Evolutionary conservation across 1,140 invertebrate species (phyloP).

Genomic region (Fopius arisanus): DNA sequence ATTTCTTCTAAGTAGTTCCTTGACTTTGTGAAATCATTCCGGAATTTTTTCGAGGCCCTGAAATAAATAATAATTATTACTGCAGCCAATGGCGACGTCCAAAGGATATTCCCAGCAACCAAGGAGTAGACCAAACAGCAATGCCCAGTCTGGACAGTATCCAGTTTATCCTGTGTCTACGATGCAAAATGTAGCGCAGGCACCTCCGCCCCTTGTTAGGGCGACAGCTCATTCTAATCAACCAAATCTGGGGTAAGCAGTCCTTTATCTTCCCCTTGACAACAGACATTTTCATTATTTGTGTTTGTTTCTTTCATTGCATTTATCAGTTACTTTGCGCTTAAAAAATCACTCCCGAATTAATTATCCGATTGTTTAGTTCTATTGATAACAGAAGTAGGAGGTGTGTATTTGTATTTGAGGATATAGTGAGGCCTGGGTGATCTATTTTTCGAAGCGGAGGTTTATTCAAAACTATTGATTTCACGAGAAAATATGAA

Average conservation of each 20-base stretch:
- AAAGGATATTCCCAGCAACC: slow-evolving; percentile 49
- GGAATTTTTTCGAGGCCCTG: too few species aligned
- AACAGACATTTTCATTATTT: slow-evolving; percentile 21
- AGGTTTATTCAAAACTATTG: too few species aligned
- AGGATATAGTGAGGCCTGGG: too few species aligned
- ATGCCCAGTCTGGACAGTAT: slow-evolving; percentile 59
- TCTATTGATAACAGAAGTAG: not conserved
- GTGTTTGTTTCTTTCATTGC: slow-evolving; percentile 7
- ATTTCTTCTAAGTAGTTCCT: too few species aligned
- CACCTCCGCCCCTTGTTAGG: slow-evolving; percentile 68
- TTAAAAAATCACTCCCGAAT: not conserved
- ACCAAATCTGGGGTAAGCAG: slow-evolving; percentile 60
- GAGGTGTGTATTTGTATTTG: too few species aligned
- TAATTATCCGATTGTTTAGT: not conserved
- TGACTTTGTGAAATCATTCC: too few species aligned
- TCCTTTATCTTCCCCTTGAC: not conserved
- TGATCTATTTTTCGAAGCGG: not conserved
- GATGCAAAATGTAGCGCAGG: slow-evolving; percentile 61
- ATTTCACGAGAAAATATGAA: too few species aligned
- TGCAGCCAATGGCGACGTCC: slow-evolving; percentile 35
- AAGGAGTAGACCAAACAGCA: slow-evolving; percentile 52
- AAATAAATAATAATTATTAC: too few species aligned
- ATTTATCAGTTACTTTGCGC: slow-evolving; percentile 18
- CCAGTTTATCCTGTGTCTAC: slow-evolving; percentile 62
- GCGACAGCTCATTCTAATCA: slow-evolving; percentile 62